Evolutionary conservation across 2,888 invertebrate species (phyloP).

Genomic region (Chloroclystis v-ata): DNA sequence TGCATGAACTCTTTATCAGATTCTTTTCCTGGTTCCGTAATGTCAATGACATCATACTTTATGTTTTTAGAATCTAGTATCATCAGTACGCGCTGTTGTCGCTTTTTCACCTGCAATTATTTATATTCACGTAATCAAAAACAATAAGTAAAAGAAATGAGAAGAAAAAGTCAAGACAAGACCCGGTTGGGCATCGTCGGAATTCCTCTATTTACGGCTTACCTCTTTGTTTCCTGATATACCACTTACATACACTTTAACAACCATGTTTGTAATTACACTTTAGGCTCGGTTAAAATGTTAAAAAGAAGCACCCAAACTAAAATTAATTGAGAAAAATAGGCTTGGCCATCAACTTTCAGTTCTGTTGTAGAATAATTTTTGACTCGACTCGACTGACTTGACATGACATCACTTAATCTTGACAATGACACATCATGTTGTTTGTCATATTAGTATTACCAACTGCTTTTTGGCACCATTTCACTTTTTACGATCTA

Average conservation of each 20-base stretch:
- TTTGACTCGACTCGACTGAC: not conserved
- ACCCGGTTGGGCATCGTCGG: constrained; percentile 61
- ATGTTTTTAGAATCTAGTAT: constrained; percentile 95
- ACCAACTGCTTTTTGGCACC: no score
- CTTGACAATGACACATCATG: not conserved
- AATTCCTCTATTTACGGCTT: constrained; percentile 69
- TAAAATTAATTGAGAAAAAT: constrained; percentile 57
- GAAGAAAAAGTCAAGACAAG: constrained; percentile 53
- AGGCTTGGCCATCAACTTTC: constrained; percentile 73
- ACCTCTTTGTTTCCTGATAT: constrained; percentile 97
- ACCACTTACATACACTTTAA: constrained; percentile 94
- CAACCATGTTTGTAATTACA: constrained; percentile 82
- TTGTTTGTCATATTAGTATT: no score
- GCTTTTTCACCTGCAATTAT: constrained; percentile 91
- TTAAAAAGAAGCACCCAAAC: constrained; percentile 49
- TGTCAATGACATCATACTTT: constrained; percentile 93
- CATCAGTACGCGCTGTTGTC: constrained; percentile 95
- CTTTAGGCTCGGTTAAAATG: constrained; percentile 43
- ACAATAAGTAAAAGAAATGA: constrained; percentile 62
- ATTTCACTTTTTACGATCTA: no score
- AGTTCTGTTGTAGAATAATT: constrained; percentile 43
- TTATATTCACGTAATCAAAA: constrained; percentile 60
- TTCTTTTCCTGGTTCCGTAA: constrained; percentile 95
- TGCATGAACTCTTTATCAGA: constrained; percentile 95
- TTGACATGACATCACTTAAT: not conserved